These are phyloP conservation scores for Ceryle rudis DNA, from an alignment of 2,797 vertebrate genomes.

Conservation along the genomic window DNA sequence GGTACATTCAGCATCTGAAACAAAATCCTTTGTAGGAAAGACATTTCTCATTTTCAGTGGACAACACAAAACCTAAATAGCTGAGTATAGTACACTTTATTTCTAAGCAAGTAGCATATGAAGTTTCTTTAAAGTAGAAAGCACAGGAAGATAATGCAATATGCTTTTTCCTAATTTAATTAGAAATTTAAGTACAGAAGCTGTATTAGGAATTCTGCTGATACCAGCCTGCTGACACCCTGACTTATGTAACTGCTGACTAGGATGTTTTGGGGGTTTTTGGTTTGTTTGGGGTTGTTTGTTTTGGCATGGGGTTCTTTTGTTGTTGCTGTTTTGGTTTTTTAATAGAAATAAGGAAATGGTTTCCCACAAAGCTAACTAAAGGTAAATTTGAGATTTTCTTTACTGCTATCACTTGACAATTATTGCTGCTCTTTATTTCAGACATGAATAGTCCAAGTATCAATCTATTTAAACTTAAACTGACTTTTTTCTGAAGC, in stretches of 20 bases:
- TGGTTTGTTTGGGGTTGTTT: no score
- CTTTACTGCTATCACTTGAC: background rate
- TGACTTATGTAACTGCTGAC: background rate
- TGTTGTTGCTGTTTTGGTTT: no score
- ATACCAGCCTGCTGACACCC: background rate
- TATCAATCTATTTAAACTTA: background rate
- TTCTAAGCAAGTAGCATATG: background rate
- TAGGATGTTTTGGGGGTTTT: background rate
- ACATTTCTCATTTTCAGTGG: background rate
- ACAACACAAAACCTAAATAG: background rate
- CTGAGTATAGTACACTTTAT: background rate
- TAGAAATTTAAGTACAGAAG: background rate
- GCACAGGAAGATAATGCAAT: background rate
- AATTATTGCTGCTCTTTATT: background rate
- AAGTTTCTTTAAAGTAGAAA: background rate
- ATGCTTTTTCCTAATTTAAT: background rate
- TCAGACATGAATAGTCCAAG: background rate
- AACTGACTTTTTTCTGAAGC: background rate
- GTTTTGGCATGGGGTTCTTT: no score
- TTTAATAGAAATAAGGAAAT: background rate
- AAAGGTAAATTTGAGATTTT: background rate
- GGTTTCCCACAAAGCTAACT: background rate
- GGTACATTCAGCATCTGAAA: background rate
- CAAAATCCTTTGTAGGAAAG: background rate
- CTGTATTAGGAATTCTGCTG: background rate